A percentile compares a stretch with the other conserved stretches of the same genome.
Conservation (phyloP, 35 echinoderm and acorn worm genomes). For the Strongylocentrotus purpuratus region DNA sequence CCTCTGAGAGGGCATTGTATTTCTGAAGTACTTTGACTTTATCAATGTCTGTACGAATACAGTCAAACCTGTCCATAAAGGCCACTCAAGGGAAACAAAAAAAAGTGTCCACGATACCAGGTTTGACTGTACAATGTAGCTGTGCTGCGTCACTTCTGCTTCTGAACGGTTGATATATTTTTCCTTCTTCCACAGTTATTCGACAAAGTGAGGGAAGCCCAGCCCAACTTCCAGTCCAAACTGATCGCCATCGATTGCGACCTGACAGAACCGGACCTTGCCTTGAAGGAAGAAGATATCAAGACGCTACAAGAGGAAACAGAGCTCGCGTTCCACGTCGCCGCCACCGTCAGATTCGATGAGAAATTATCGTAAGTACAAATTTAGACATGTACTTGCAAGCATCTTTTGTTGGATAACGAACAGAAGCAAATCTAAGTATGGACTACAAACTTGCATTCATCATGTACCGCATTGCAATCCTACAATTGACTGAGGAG, state of each 20-base stretch:
- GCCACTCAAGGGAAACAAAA: no score
- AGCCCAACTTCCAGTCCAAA: slow-evolving; percentile 76
- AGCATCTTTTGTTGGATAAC: no score
- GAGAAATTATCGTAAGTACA: slow-evolving; percentile 44
- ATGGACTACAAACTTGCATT: no score
- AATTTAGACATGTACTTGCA: background rate
- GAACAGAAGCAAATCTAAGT: no score
- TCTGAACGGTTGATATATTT: background rate
- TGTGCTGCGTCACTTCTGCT: background rate
- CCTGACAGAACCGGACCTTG: slow-evolving; percentile 71
- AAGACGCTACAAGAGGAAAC: slow-evolving; percentile 72
- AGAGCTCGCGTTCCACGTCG: slow-evolving; percentile 72
- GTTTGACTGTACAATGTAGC: no score
- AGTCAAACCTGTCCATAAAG: no score
- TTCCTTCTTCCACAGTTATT: slow-evolving; percentile 63
- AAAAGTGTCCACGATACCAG: no score
- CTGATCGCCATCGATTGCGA: slow-evolving; percentile 77
- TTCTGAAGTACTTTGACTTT: no score
- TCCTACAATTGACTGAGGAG: no score
- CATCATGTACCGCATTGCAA: no score
- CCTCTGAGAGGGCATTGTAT: no score
- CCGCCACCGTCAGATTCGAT: slow-evolving; percentile 75
- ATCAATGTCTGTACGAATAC: no score
- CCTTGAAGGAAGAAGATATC: slow-evolving; percentile 72
- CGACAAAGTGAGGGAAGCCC: slow-evolving; percentile 78